Conservation (phyloP, 2,113 vertebrate genomes). For the Dasypus novemcinctus region DNA sequence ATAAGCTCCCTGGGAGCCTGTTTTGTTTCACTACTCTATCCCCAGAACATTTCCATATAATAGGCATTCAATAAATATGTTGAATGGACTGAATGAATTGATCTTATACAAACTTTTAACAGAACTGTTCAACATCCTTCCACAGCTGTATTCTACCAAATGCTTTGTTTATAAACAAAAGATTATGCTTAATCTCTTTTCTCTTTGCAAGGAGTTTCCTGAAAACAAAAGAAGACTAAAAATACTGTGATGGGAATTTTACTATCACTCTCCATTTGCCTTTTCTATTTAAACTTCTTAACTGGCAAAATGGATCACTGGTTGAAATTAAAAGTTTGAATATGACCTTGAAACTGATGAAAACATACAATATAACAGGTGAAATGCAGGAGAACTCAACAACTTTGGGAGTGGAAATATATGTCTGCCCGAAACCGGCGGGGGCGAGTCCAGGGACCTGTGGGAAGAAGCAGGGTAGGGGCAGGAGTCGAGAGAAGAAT, state of each 20-base stretch:
- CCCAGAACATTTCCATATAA: background rate
- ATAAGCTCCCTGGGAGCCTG: background rate
- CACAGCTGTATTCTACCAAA: background rate
- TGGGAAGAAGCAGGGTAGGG: no score
- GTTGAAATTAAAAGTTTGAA: background rate
- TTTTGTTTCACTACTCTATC: background rate
- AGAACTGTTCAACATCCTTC: background rate
- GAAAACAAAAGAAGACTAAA: background rate
- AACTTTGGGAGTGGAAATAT: background rate
- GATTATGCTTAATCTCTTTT: background rate
- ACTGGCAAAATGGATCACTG: background rate
- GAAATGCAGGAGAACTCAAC: background rate
- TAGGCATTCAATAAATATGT: no score
- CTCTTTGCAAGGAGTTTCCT: background rate
- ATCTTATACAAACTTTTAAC: no score
- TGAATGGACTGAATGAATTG: background rate
- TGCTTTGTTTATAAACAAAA: background rate
- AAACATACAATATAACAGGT: background rate
- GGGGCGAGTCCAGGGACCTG: no score
- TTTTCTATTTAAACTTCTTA: background rate
- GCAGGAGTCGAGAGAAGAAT: no score
- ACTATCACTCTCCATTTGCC: background rate
- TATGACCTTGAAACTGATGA: background rate
- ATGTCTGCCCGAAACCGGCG: no score
- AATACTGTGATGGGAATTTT: background rate